phyloP scores from a whole-genome alignment of 2,797 vertebrate genomes.

The Furcifer pardalis region DNA sequence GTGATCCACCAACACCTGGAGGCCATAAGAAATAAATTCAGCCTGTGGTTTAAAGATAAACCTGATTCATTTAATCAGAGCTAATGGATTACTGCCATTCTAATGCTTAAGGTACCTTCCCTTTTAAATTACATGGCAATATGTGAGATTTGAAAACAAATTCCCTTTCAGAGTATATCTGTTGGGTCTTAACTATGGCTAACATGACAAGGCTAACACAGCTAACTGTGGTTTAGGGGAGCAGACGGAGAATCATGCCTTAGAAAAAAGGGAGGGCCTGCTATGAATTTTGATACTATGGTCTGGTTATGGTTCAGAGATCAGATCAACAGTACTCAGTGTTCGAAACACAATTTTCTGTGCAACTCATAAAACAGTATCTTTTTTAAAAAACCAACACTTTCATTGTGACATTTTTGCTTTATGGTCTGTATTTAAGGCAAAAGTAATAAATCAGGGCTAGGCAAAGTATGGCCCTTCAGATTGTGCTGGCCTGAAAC shows the following conservation, averaged over 20 bases:
- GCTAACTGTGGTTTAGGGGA: not conserved
- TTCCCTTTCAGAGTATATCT: no score
- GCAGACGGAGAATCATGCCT: not conserved
- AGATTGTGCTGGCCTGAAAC: not conserved
- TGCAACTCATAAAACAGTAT: not conserved
- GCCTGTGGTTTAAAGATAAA: not conserved
- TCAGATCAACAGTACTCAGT: not conserved
- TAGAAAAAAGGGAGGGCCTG: not conserved
- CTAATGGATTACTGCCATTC: not conserved
- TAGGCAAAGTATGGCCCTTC: not conserved
- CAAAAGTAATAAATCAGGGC: not conserved
- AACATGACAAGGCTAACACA: no score
- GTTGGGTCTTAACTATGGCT: no score
- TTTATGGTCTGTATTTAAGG: not conserved
- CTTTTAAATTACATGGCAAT: no score
- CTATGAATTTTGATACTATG: not conserved
- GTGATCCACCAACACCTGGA: not conserved
- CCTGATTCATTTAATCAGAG: not conserved
- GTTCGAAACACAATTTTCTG: not conserved
- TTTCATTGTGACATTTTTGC: not conserved
- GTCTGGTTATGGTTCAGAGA: no score
- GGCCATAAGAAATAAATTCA: not conserved
- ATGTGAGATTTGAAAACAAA: no score
- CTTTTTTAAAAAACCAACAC: not conserved
- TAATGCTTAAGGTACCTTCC: no score